Base-by-base conservation (phyloP, 2,888 invertebrate species). In the Drosophila niveifrons region DNA sequence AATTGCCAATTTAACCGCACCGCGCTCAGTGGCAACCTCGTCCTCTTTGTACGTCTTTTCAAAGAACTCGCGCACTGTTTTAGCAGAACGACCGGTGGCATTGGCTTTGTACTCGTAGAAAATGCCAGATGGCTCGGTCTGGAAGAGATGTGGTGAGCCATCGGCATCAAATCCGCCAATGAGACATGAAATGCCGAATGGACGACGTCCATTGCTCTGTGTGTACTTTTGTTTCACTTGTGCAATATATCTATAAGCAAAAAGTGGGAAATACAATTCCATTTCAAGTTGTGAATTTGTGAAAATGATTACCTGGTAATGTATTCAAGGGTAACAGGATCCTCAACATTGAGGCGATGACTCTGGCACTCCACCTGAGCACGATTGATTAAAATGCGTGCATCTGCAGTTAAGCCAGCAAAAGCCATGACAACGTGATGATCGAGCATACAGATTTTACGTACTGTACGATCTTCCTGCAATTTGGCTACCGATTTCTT, bases 71-170 rank as follows among this genome's bases (percentile, higher is more conserved):
- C 98, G 94, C 0, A 97, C 99, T 31, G 99, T 98, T 93, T 99
- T 99, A 2, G 99, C 99, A 81, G 98, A 98, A 80, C 99, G 95
- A 2, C 99, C 99, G 59, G 99, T 99, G 9, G 99, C 99, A 94
- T 99, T 99, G 1, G 99, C 99, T 93, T 98, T 98, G 98, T 99
- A 99, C 93, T 99, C 99, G 92, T 99, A 99, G 92, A 98, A 99
- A 86, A 99, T 98, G 69, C 99, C 99, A 57, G 99, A 99, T 6
- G 99, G 99, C 93, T 99, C 99, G 34, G 99, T 99, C 94, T 99
- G 99, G 93, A 98, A 99, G 50, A 99, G 94, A 93, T 98, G 98
- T 39, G 99, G 98, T 31, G 96, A 95, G 9, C 98, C 99, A 93
- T 99, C 99, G 91, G 95, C 96, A 93, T 99, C 99, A 92, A 99